These are phyloP conservation scores for Brachionus rubens DNA, from an alignment of 1,140 invertebrate genomes.

Conservation along the genomic window DNA sequence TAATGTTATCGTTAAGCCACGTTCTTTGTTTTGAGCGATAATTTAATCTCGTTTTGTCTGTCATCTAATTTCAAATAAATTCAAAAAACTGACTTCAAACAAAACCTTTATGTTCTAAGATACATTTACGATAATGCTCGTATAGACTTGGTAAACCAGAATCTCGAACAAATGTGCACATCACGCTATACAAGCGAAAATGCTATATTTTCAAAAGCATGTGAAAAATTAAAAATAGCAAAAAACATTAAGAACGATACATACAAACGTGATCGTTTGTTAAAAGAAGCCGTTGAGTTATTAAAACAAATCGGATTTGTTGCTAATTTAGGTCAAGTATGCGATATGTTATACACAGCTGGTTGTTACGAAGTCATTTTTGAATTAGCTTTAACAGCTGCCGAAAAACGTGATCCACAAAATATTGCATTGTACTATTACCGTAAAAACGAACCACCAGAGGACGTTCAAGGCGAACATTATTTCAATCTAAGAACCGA, in stretches of 20 bases:
- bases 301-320: constrained; percentile 64
- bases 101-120: too few species aligned
- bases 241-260: constrained; percentile 40
- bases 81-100: too few species aligned
- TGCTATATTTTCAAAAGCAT: constrained; percentile 78
- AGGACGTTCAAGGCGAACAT: constrained; percentile 66
- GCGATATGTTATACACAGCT: constrained; percentile 59
- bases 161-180: constrained; percentile 85
- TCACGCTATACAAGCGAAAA: constrained; percentile 90
- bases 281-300: constrained; percentile 27
- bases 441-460: constrained; percentile 73
- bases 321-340: constrained; percentile 72
- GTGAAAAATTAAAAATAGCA: constrained; percentile 44
- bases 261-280: constrained; percentile 12
- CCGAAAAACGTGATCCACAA: constrained; percentile 79
- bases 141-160: constrained; percentile 80
- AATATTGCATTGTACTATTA: constrained; percentile 83
- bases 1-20: too few species aligned
- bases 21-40: too few species aligned
- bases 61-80: too few species aligned
- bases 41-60: too few species aligned
- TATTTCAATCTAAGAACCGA: constrained; percentile 67
- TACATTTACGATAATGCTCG: constrained; percentile 91
- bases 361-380: constrained; percentile 75
- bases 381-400: constrained; percentile 78